phyloP scores from a whole-genome alignment of 2,797 vertebrate species.

The Potorous gilbertii region DNA sequence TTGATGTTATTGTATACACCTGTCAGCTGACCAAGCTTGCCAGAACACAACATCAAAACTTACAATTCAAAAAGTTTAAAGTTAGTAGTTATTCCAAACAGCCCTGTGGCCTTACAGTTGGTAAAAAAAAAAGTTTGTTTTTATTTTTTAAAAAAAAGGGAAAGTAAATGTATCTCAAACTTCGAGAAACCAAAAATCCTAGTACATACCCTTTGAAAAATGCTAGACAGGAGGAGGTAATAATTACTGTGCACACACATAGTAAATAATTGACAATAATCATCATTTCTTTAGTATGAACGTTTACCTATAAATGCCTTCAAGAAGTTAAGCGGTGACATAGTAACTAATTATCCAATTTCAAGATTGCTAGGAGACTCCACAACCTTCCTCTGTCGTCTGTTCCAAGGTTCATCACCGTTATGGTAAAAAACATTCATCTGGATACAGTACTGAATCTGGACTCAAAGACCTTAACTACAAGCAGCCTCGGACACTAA shows the following conservation, averaged over 20 bases:
- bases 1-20: conserved; percentile 81
- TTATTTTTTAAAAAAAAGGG: conserved; percentile 11
- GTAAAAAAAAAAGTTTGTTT: not conserved
- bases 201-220: conserved; percentile 22
- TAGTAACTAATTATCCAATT: conserved; percentile 55
- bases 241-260: not conserved
- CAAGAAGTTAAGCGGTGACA: conserved; percentile 52
- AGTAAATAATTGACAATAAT: conserved; percentile 24
- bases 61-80: conserved; percentile 80
- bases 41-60: conserved; percentile 79
- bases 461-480: too few species aligned
- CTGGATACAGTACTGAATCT: too few species aligned
- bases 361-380: conserved; percentile 66
- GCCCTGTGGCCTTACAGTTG: conserved; percentile 68
- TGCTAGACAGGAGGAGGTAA: not conserved
- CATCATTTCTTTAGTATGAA: conserved; percentile 42
- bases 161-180: not conserved
- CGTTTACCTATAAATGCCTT: conserved; percentile 45
- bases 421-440: conserved; percentile 55
- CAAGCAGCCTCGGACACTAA: too few species aligned
- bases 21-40: conserved; percentile 80
- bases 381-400: conserved; percentile 64
- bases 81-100: conserved; percentile 80
- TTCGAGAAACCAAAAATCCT: conserved; percentile 27
- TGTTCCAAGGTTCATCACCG: conserved; percentile 63